Conservation (phyloP, 2,797 vertebrate genomes). For the Echiichthys vipera region DNA sequence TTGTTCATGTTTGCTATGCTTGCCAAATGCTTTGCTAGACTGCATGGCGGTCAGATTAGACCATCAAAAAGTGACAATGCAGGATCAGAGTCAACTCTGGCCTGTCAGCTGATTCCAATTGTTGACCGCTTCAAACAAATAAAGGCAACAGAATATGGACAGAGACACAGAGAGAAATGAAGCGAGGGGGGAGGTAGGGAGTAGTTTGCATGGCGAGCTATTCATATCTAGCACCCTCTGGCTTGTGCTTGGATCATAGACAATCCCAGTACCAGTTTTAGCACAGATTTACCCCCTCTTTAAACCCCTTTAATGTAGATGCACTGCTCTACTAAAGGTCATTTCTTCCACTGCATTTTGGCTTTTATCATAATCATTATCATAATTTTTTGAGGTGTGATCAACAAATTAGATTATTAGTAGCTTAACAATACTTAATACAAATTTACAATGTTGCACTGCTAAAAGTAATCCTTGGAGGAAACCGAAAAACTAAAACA, state of each 20-base stretch:
- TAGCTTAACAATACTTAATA: not conserved
- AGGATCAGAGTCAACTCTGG: slow-evolving; percentile 80
- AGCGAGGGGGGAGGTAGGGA: slow-evolving; percentile 38
- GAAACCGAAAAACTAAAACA: slow-evolving; percentile 20
- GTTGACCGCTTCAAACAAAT: slow-evolving; percentile 84
- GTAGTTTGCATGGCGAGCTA: slow-evolving; percentile 62
- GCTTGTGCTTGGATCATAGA: slow-evolving; percentile 43
- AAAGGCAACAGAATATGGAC: slow-evolving; percentile 76
- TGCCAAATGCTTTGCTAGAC: slow-evolving; percentile 84
- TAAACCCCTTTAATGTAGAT: slow-evolving; percentile 25
- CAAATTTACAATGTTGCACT: not conserved
- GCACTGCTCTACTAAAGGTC: not conserved
- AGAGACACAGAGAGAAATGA: slow-evolving; percentile 61
- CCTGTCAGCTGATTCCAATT: slow-evolving; percentile 85
- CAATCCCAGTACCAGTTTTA: slow-evolving; percentile 49
- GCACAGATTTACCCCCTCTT: slow-evolving; percentile 32
- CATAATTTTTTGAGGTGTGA: slow-evolving; percentile 2
- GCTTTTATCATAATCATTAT: not conserved
- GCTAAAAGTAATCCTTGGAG: not conserved
- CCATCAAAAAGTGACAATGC: slow-evolving; percentile 88
- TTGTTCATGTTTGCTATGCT: slow-evolving; percentile 87
- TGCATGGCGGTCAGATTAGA: slow-evolving; percentile 86
- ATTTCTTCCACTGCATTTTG: slow-evolving; percentile 12
- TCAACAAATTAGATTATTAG: slow-evolving; percentile 17
- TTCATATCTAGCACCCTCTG: slow-evolving; percentile 70